Evolutionary conservation across 2,888 invertebrate genomes (phyloP).

Genomic region (Lasius platythorax): DNA sequence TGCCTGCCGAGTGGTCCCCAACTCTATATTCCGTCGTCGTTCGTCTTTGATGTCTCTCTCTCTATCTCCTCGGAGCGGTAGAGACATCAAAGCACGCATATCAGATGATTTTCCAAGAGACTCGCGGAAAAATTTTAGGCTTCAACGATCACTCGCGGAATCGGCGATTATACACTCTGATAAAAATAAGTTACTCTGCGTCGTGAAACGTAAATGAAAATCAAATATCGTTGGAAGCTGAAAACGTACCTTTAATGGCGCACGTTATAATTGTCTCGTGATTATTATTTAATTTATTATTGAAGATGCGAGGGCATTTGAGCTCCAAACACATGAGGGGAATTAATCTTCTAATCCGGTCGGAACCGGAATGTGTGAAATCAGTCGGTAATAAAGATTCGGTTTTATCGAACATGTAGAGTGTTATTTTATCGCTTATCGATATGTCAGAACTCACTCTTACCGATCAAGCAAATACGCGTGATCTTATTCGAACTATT

Average conservation of each 20-base stretch:
- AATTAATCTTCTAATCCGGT: not conserved
- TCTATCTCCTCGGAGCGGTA: not conserved
- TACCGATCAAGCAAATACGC: not conserved
- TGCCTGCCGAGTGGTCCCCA: constrained; percentile 17
- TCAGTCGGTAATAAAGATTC: not conserved
- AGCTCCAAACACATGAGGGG: not conserved
- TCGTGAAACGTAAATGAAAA: not conserved
- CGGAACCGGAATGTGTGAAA: not conserved
- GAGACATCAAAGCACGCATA: not conserved
- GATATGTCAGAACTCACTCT: not conserved
- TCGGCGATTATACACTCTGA: not conserved
- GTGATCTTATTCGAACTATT: not conserved
- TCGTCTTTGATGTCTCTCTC: not conserved
- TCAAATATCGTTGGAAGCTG: not conserved
- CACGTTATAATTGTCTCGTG: not conserved
- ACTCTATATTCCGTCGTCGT: not conserved
- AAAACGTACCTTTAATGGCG: not conserved
- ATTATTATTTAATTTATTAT: not conserved
- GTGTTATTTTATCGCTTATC: not conserved
- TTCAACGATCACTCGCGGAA: not conserved
- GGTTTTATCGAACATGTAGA: not conserved
- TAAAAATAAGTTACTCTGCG: not conserved
- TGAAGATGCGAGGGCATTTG: not conserved
- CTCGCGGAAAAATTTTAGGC: not conserved
- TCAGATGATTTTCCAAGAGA: not conserved